Evolutionary conservation across 2,797 vertebrate genomes (phyloP).

Genomic region (Xiphorhynchus erythropygius): DNA sequence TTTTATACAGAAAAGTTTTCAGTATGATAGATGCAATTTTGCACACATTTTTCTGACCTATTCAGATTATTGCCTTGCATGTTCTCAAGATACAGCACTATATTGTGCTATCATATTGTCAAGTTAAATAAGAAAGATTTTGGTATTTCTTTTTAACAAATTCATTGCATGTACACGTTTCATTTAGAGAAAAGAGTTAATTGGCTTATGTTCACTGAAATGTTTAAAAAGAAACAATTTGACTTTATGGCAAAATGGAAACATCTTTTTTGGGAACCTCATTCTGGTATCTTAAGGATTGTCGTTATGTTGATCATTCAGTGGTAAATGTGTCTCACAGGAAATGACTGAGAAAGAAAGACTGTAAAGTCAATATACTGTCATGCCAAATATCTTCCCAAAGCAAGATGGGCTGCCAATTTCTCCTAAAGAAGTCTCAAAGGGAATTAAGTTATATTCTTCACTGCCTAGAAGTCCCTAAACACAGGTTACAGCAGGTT

Average conservation of each 20-base stretch:
- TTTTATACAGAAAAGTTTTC: conserved; percentile 21
- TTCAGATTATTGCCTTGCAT: not conserved
- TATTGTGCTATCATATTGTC: not conserved
- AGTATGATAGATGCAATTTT: not conserved
- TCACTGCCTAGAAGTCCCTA: conserved; percentile 54
- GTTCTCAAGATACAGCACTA: not conserved
- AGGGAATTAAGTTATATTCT: conserved; percentile 71
- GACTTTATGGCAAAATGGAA: conserved; percentile 30
- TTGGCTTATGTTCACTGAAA: not conserved
- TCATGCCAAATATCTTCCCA: conserved; percentile 67
- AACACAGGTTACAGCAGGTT: conserved; percentile 27
- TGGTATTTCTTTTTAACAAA: not conserved
- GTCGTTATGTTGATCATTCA: conserved; percentile 53
- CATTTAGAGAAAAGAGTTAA: not conserved
- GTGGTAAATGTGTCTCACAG: conserved; percentile 38
- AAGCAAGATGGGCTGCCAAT: conserved; percentile 58
- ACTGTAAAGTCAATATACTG: conserved; percentile 66
- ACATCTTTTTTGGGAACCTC: conserved; percentile 6
- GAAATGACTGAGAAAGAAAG: conserved; percentile 52
- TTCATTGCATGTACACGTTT: not conserved
- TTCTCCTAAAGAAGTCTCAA: conserved; percentile 54
- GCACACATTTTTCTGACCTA: not conserved
- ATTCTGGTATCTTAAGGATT: conserved; percentile 9
- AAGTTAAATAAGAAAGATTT: not conserved
- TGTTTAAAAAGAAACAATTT: not conserved